A percentile compares a stretch with the other conserved stretches of the same genome.
Conservation (phyloP, 1,140 invertebrate species). For the Procambarus clarkii region DNA sequence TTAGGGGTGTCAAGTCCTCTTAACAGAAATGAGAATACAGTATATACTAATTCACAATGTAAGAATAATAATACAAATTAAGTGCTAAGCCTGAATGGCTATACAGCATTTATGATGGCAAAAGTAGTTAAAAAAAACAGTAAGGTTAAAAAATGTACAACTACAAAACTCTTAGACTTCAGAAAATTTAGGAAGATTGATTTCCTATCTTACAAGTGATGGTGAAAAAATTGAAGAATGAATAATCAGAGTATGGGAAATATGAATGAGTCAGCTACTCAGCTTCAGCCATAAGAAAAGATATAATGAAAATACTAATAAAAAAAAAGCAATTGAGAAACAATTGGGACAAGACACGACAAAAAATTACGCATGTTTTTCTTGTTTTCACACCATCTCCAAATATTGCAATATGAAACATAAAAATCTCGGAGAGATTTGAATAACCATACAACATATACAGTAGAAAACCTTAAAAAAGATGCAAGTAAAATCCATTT, state of each 20-base stretch:
- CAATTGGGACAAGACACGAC: not conserved
- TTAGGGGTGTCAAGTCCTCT: conserved; percentile 6
- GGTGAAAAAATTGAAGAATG: not conserved
- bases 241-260: not conserved
- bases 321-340: not conserved
- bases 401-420: not conserved
- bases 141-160: not conserved
- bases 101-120: not conserved
- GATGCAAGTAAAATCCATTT: not conserved
- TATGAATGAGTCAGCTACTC: not conserved
- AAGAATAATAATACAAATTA: not conserved
- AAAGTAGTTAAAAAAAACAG: not conserved
- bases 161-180: not conserved
- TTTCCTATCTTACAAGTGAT: not conserved
- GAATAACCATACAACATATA: not conserved
- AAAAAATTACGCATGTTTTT: not conserved
- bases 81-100: too few species aligned
- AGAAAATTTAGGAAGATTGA: not conserved
- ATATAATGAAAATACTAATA: not conserved
- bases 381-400: not conserved
- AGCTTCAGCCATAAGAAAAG: not conserved
- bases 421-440: not conserved
- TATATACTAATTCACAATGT: not conserved
- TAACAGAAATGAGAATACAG: not conserved
- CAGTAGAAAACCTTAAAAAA: not conserved